These are phyloP conservation scores for Cataglyphis rosenhaueri DNA, from an alignment of 2,888 invertebrate species.

Conservation along the genomic window DNA sequence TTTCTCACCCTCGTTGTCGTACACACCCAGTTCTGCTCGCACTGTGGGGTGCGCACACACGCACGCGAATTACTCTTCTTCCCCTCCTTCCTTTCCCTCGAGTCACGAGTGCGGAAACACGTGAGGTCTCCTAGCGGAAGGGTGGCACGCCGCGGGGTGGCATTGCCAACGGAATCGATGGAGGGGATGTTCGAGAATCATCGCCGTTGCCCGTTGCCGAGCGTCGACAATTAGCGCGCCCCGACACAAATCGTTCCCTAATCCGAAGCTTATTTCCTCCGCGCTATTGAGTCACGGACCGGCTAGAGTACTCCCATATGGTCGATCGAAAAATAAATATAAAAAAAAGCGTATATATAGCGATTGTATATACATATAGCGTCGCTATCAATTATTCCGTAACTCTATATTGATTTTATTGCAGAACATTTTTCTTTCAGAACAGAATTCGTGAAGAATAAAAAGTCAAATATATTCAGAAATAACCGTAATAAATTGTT, in stretches of 20 bases:
- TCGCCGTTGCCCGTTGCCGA: slow-evolving; percentile 43
- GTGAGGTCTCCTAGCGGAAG: slow-evolving; percentile 57
- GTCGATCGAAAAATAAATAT: background rate
- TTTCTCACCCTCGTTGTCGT: slow-evolving; percentile 65
- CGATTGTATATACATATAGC: too few relatives aligned
- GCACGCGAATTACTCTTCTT: slow-evolving; percentile 59
- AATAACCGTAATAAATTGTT: background rate
- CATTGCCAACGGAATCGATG: slow-evolving; percentile 44
- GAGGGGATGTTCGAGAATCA: slow-evolving; percentile 37
- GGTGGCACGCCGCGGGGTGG: slow-evolving; percentile 33
- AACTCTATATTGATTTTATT: background rate
- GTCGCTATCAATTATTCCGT: background rate
- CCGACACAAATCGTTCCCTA: slow-evolving; percentile 75
- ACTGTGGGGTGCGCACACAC: slow-evolving; percentile 36
- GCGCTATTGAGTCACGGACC: slow-evolving; percentile 62
- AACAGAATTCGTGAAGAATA: background rate
- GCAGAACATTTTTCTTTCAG: too few relatives aligned
- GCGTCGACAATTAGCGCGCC: slow-evolving; percentile 75
- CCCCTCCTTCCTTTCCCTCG: slow-evolving; percentile 21
- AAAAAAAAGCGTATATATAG: background rate
- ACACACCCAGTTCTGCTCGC: slow-evolving; percentile 31
- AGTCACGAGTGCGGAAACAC: slow-evolving; percentile 71
- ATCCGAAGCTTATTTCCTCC: slow-evolving; percentile 76
- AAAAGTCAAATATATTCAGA: background rate
- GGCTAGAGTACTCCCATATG: background rate